Evolutionary conservation across 2,113 vertebrate genomes (phyloP).

Genomic region (Trochalopteron elliotii): DNA sequence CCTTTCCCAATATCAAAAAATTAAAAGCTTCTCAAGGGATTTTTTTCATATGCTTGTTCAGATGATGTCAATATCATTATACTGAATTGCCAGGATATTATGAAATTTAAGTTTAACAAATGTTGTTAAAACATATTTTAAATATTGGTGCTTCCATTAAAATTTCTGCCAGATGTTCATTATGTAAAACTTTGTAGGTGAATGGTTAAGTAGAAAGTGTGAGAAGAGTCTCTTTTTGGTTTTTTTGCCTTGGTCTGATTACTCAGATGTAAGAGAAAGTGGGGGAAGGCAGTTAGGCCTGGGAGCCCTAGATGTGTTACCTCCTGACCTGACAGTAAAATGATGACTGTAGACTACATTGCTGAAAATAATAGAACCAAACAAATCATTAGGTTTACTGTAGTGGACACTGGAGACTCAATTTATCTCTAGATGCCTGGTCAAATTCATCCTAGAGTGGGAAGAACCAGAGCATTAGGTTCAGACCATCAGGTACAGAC

Average conservation of each 20-base stretch:
- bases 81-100: background rate
- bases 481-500: background rate
- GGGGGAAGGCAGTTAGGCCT: background rate
- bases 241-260: background rate
- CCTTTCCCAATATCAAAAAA: background rate
- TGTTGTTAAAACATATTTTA: background rate
- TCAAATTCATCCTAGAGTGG: background rate
- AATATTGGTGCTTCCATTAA: background rate
- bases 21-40: background rate
- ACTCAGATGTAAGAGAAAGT: background rate
- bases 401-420: background rate
- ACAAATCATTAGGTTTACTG: background rate
- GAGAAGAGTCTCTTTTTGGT: background rate
- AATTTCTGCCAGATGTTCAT: background rate
- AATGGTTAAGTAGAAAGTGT: background rate
- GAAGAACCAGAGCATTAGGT: background rate
- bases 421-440: background rate
- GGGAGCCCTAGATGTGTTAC: background rate
- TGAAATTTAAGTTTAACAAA: conserved; percentile 8
- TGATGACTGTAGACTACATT: background rate
- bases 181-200: background rate
- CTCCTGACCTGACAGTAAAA: background rate
- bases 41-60: background rate
- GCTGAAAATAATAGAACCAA: background rate
- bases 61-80: background rate